Evolutionary conservation across 2,888 invertebrate species (phyloP).

Genomic region (Gymnoscelis rufifasciata): DNA sequence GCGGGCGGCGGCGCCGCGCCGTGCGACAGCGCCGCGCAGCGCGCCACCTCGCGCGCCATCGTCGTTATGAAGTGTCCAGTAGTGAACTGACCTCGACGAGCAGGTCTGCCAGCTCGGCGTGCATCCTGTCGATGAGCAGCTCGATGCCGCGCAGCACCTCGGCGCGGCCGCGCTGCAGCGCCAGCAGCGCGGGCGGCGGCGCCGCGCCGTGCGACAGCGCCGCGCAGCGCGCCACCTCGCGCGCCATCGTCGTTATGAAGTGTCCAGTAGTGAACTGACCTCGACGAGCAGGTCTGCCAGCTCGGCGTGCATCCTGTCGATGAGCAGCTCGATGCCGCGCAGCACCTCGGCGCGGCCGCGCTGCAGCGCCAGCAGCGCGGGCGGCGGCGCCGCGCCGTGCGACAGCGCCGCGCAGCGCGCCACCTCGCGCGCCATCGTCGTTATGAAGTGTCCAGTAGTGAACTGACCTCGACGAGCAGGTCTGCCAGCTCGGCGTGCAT

Average conservation of each 20-base stretch:
- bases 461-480: too few relatives aligned
- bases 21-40: conserved; percentile 96
- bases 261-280: too few relatives aligned
- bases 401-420: too few relatives aligned
- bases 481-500: too few relatives aligned
- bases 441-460: too few relatives aligned
- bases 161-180: conserved; percentile 88
- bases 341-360: too few relatives aligned
- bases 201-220: conserved; percentile 82
- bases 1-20: conserved; percentile 90
- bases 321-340: too few relatives aligned
- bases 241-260: conserved; percentile 87
- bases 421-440: too few relatives aligned
- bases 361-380: too few relatives aligned
- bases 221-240: conserved; percentile 95
- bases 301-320: too few relatives aligned
- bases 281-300: too few relatives aligned
- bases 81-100: conserved; percentile 93
- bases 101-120: conserved; percentile 91
- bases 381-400: too few relatives aligned
- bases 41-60: conserved; percentile 96
- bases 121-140: conserved; percentile 97
- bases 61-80: conserved; percentile 99
- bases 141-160: conserved; percentile 97
- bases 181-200: conserved; percentile 84